Evolutionary conservation across 2,113 vertebrate genomes (phyloP).

Genomic region (Dolichallabes microphthalmus): DNA sequence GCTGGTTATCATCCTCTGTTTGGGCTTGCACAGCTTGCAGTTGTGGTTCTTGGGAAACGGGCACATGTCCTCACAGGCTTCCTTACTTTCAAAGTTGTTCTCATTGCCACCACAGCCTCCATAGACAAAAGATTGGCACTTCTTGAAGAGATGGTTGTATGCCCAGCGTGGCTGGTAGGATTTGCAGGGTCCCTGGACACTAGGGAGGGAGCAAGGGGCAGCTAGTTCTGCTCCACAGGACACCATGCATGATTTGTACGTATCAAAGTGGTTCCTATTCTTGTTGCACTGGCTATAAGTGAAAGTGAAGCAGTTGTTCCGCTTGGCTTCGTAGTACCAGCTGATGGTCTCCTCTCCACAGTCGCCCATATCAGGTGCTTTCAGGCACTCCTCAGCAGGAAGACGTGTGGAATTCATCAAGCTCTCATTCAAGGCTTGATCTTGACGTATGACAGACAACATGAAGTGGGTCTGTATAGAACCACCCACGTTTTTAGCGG

Average conservation of each 20-base stretch:
- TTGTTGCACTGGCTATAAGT: conserved; percentile 89
- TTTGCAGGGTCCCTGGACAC: conserved; percentile 92
- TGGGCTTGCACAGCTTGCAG: conserved; percentile 87
- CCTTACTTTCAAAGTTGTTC: conserved; percentile 95
- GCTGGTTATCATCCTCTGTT: conserved; percentile 90
- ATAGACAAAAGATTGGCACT: conserved; percentile 94
- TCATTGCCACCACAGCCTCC: conserved; percentile 92
- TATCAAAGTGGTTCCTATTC: conserved; percentile 90
- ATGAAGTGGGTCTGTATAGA: conserved; percentile 86
- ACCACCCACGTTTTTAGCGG: conserved; percentile 81
- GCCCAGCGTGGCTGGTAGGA: conserved; percentile 92
- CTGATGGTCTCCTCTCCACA: conserved; percentile 89
- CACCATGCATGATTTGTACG: conserved; percentile 85
- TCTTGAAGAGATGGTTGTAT: conserved; percentile 81
- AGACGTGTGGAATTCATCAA: conserved; percentile 74
- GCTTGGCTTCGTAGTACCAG: conserved; percentile 93
- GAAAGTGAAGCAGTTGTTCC: conserved; percentile 95
- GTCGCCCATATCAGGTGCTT: conserved; percentile 84
- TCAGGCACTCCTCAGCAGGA: conserved; percentile 84
- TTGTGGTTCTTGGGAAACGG: conserved; percentile 86
- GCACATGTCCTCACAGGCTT: conserved; percentile 91
- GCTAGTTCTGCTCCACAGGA: conserved; percentile 85
- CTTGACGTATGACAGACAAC: conserved; percentile 79
- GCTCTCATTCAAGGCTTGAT: conserved; percentile 61
- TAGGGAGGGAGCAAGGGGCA: conserved; percentile 84